phyloP scores from a whole-genome alignment of 2,113 vertebrate species.

The Myrmophylax atrothorax region DNA sequence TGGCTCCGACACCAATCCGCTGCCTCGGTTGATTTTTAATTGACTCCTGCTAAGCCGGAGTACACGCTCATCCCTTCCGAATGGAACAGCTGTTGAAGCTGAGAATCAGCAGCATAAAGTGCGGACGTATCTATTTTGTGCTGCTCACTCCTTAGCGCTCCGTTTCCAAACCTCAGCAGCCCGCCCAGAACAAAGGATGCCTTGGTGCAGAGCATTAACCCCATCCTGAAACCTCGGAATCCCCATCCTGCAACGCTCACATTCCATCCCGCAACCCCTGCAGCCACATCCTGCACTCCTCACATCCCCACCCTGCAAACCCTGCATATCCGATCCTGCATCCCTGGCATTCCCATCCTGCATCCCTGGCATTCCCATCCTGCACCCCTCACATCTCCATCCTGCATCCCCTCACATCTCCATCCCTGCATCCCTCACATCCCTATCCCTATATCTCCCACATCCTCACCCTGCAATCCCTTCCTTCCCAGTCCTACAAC shows the following conservation, averaged over 20 bases:
- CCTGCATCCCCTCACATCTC: neutral
- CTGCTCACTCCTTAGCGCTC: conserved; percentile 10
- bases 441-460: neutral
- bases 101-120: conserved; percentile 55
- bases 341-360: neutral
- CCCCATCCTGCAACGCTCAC: neutral
- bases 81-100: conserved; percentile 51
- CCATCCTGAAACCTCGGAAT: neutral
- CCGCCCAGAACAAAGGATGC: conserved; percentile 52
- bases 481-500: neutral
- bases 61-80: neutral
- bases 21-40: conserved; percentile 53
- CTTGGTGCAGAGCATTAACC: conserved; percentile 6
- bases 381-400: neutral
- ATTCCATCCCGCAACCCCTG: neutral
- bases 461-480: no score
- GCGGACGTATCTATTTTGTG: conserved; percentile 9
- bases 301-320: neutral
- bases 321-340: neutral
- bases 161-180: conserved; percentile 35
- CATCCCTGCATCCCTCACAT: neutral
- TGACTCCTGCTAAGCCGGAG: conserved; percentile 26
- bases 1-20: neutral
- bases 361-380: no score
- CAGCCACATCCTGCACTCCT: neutral